Percentiles rank a stretch among this genome's conserved stretches.
Conservation (phyloP, 2,797 vertebrate genomes). For the Lophius americanus region DNA sequence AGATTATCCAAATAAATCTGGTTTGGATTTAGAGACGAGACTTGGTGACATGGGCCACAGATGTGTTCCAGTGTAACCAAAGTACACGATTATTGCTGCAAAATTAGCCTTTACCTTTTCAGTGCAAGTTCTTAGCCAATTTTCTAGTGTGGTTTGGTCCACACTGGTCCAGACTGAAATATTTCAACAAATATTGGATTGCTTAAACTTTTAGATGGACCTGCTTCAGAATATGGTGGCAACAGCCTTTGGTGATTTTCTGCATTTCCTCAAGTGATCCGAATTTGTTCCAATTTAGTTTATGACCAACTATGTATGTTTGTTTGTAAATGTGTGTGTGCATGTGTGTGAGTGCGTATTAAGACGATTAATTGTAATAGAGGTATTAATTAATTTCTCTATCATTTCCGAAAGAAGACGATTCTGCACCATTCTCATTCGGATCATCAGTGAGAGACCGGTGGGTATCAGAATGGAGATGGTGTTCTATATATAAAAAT, state of each 20-base stretch:
- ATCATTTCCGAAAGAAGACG: no score
- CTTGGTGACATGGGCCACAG: not conserved
- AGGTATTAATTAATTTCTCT: no score
- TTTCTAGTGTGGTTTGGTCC: not conserved
- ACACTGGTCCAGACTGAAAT: not conserved
- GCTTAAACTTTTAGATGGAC: not conserved
- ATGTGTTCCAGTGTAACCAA: constrained; percentile 3
- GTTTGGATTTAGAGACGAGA: not conserved
- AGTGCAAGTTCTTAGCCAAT: not conserved
- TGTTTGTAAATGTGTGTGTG: no score
- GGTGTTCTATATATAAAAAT: no score
- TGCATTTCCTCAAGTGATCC: not conserved
- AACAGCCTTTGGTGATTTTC: not conserved
- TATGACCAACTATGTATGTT: not conserved
- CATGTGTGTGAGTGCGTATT: no score
- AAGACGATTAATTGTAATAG: no score
- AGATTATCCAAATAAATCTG: not conserved
- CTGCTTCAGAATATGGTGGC: not conserved
- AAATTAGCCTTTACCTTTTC: not conserved
- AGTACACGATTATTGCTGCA: constrained; percentile 6
- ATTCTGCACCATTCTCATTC: no score
- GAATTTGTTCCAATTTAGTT: not conserved
- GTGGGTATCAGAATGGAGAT: no score
- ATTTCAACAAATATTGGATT: not conserved
- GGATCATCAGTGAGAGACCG: no score